A percentile compares a stretch with the other conserved stretches of the same genome.
phyloP scores from a whole-genome alignment of 2,888 invertebrate species.

The Nomada goodeniana region DNA sequence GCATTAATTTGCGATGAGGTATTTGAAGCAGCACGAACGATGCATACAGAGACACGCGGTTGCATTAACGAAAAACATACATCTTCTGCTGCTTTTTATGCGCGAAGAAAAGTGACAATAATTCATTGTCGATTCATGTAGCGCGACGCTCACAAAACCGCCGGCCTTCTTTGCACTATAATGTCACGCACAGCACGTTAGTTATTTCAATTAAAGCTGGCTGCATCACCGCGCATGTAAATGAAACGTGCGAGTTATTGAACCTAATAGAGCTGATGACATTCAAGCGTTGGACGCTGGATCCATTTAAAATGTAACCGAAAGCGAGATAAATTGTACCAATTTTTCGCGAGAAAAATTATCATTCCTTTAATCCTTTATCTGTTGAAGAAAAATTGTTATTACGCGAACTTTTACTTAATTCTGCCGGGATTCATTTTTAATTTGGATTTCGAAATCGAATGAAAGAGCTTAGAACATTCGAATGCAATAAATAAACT shows the following conservation, averaged over 20 bases:
- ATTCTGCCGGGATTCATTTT: no score
- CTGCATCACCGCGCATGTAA: constrained; percentile 47
- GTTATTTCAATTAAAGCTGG: constrained; percentile 68
- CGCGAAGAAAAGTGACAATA: constrained; percentile 54
- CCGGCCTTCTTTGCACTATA: constrained; percentile 58
- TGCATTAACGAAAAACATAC: neutral
- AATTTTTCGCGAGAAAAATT: neutral
- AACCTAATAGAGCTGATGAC: constrained; percentile 51
- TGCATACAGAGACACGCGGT: neutral
- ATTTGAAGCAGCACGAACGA: neutral
- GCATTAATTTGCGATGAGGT: constrained; percentile 6
- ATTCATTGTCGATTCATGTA: constrained; percentile 50
- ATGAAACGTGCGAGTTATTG: constrained; percentile 56
- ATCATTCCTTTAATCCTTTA: neutral
- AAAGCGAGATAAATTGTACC: neutral
- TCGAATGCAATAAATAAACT: no score
- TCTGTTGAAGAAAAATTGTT: neutral
- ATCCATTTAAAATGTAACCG: neutral
- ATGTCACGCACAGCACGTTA: constrained; percentile 50
- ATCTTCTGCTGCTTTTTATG: neutral
- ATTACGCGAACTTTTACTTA: no score
- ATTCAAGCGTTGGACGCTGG: constrained; percentile 11
- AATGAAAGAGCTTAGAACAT: no score
- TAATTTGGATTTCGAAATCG: no score
- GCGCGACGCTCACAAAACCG: constrained; percentile 21